Conservation (phyloP, 2,888 invertebrate species). For the Panzeria rudis region DNA sequence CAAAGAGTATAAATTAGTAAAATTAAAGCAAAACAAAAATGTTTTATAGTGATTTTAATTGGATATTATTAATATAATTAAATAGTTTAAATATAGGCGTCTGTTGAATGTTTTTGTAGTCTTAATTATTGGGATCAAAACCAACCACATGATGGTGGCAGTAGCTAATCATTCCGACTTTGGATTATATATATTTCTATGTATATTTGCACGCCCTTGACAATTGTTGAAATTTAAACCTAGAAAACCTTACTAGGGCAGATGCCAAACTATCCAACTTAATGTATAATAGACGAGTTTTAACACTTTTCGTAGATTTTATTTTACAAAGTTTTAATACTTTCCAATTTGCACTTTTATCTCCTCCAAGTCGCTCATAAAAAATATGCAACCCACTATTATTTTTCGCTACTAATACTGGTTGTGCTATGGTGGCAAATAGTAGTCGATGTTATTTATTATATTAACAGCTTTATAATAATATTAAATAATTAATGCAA, state of each 20-base stretch:
- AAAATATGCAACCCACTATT: not conserved
- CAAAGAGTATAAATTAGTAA: not conserved
- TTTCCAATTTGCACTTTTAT: not conserved
- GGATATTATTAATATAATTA: slow-evolving; percentile 59
- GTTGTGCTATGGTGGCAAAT: not conserved
- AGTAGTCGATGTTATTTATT: not conserved
- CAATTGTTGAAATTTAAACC: no score
- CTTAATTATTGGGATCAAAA: not conserved
- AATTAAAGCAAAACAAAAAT: slow-evolving; percentile 3
- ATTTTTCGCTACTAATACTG: not conserved
- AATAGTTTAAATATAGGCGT: slow-evolving; percentile 40
- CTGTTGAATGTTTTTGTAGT: not conserved
- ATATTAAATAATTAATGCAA: slow-evolving; percentile 36
- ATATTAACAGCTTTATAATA: slow-evolving; percentile 3
- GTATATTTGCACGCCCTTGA: no score
- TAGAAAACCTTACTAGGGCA: no score
- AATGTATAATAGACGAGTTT: not conserved
- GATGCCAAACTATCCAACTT: no score
- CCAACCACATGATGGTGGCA: not conserved
- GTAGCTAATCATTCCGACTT: not conserved
- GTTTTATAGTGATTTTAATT: slow-evolving; percentile 56
- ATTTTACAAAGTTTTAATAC: not conserved
- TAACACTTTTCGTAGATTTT: no score
- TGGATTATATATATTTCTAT: no score
- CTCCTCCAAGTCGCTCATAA: not conserved